Percentiles rank a stretch among this genome's conserved stretches.
Conservation (phyloP, 2,888 invertebrate genomes). For the Melinopterus prodromus region DNA sequence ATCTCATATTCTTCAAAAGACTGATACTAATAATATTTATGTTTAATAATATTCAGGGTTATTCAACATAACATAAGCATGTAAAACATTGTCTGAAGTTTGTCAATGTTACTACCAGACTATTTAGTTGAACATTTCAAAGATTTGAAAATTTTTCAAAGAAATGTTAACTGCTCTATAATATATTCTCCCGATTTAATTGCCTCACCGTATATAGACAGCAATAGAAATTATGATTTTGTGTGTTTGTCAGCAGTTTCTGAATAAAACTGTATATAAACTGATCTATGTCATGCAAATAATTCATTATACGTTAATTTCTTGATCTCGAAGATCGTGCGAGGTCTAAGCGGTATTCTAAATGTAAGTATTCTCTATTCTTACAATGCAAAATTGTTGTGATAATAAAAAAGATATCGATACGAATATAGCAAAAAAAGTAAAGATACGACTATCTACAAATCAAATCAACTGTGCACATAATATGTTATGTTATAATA, state of each 20-base stretch:
- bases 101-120: background rate
- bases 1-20: background rate
- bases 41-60: background rate
- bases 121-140: too few species aligned
- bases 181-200: too few species aligned
- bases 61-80: background rate
- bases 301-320: constrained; percentile 42
- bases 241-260: background rate
- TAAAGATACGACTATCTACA: constrained; percentile 6
- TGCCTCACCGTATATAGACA: too few species aligned
- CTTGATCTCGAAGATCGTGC: constrained; percentile 32
- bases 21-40: background rate
- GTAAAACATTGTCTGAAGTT: background rate
- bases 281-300: constrained; percentile 31
- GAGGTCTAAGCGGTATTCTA: constrained; percentile 55
- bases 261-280: background rate
- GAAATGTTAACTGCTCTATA: too few species aligned
- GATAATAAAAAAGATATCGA: constrained; percentile 44
- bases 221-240: too few species aligned
- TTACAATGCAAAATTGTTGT: constrained; percentile 47
- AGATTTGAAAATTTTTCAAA: too few species aligned
- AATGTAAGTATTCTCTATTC: constrained; percentile 52
- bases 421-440: constrained; percentile 42
- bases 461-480: background rate
- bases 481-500: background rate